Percentiles rank a stretch among this genome's conserved stretches.
Evolutionary conservation across 2,113 vertebrate species (phyloP).

Genomic region (Pseudonaja textilis): DNA sequence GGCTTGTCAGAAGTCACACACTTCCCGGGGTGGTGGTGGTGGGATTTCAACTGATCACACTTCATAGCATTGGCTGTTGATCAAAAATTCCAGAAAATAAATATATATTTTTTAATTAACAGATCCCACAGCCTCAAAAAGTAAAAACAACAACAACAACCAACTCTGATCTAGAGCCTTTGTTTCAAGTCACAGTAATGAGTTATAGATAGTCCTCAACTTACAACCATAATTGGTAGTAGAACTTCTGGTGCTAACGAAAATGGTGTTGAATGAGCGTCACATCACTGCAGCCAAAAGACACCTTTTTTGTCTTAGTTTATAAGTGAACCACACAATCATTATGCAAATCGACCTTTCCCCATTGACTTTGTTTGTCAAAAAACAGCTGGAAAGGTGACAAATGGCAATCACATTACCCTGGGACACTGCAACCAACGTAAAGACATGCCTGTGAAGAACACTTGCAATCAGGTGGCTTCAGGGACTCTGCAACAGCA

Average conservation of each 20-base stretch:
- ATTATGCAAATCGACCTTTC: background rate
- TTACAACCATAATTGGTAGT: background rate
- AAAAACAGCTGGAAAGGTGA: background rate
- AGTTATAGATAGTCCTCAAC: background rate
- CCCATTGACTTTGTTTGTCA: background rate
- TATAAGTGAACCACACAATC: background rate
- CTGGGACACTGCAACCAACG: background rate
- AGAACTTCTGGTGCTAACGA: background rate
- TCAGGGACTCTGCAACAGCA: background rate
- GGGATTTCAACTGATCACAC: background rate
- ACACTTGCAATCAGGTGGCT: background rate
- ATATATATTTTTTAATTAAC: background rate
- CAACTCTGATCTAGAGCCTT: background rate
- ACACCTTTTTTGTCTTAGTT: background rate
- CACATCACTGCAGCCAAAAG: background rate
- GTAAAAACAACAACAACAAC: background rate
- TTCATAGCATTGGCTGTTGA: background rate
- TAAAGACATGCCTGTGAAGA: background rate
- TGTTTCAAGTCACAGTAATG: background rate
- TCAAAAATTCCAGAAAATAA: background rate
- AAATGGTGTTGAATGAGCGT: background rate
- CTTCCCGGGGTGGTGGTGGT: no score
- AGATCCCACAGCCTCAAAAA: background rate
- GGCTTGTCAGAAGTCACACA: background rate
- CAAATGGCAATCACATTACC: background rate